Base-by-base conservation (phyloP, 2,888 invertebrate genomes). In the Fissipunctia ypsillon region DNA sequence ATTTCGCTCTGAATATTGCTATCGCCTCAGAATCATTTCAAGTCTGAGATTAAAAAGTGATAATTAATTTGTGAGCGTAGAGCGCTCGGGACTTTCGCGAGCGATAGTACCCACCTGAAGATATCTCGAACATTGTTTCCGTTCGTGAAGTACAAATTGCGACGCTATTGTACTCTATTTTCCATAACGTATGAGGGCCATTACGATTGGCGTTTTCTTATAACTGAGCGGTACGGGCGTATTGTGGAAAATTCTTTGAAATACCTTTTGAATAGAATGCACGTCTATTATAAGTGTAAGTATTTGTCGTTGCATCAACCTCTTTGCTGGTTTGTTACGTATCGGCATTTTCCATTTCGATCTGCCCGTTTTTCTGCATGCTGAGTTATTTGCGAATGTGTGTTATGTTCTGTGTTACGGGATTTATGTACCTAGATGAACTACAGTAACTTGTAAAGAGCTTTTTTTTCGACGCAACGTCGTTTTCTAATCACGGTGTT, bases 41-140 rank as follows among this genome's bases (percentile, higher is more conserved):
- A 78, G 73, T 52, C 56, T 25, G 59, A 82, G 59, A 63, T 80
- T 68, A 48, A 66, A 79, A 78, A 78, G 70, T 76, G 50, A n/a
- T 68, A 78, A 79, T 77, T 73, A 72, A 82, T 73, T 84, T 69
- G 69, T 50, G 35, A 38, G 61, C 19, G 71, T 35, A 19, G 50
- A 68, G 52, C 54, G 43, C n/a, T 57, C 22, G 28, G 7, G 54
- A 73, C 45, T 84, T 86, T 65, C 38, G 71, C 19, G 12, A n/a
- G 57, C 72, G 80, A 84, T 43, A 86, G 84, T 90, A 88, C 89
- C 88, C 87, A 85, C 87, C 87, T 84, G 85, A 88, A 91, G 90
- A 89, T 88, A 89, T 87, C 88, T 83, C n/a, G 74, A 82, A 88
- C 89, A 91, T 89, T 89, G 90, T 90, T 89, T 87, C 81, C 80